Conservation (phyloP, 1,140 invertebrate genomes). For the Drosophila malerkotliana region DNA sequence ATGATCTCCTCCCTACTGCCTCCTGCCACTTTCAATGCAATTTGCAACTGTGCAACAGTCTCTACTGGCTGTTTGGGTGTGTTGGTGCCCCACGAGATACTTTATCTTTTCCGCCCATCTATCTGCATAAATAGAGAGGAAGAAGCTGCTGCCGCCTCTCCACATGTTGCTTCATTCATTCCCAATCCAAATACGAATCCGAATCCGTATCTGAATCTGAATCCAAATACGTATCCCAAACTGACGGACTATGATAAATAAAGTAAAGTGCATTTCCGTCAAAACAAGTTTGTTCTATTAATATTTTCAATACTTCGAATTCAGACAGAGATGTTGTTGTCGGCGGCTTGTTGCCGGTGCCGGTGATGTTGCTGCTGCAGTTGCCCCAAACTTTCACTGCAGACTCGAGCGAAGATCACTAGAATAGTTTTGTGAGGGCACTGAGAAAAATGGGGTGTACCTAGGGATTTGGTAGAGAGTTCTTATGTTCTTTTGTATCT, state of each 20-base stretch:
- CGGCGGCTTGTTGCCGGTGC: slow-evolving; percentile 35
- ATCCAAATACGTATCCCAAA: slow-evolving; percentile 54
- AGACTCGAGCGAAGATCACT: slow-evolving; percentile 62
- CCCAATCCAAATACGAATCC: slow-evolving; percentile 26
- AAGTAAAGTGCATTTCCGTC: slow-evolving; percentile 82
- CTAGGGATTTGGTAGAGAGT: background rate
- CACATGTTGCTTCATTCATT: slow-evolving; percentile 80
- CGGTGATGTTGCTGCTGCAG: slow-evolving; percentile 26
- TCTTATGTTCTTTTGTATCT: too few species aligned
- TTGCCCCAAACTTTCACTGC: slow-evolving; percentile 66
- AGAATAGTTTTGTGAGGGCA: slow-evolving; percentile 50
- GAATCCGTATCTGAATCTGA: slow-evolving; percentile 22
- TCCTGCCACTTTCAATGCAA: slow-evolving; percentile 24
- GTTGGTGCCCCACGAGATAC: slow-evolving; percentile 49
- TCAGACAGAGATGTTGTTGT: slow-evolving; percentile 62
- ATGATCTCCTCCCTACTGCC: slow-evolving; percentile 21
- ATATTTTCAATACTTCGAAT: slow-evolving; percentile 83
- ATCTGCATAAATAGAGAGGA: slow-evolving; percentile 74
- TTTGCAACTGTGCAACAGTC: slow-evolving; percentile 54
- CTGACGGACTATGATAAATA: slow-evolving; percentile 79
- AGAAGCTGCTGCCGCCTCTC: slow-evolving; percentile 37
- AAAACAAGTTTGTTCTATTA: slow-evolving; percentile 83
- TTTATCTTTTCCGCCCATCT: slow-evolving; percentile 82
- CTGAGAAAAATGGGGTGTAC: slow-evolving; percentile 1
- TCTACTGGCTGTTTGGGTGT: slow-evolving; percentile 10